Conservation (phyloP, 2,888 invertebrate genomes). For the Tetranychus piercei region DNA sequence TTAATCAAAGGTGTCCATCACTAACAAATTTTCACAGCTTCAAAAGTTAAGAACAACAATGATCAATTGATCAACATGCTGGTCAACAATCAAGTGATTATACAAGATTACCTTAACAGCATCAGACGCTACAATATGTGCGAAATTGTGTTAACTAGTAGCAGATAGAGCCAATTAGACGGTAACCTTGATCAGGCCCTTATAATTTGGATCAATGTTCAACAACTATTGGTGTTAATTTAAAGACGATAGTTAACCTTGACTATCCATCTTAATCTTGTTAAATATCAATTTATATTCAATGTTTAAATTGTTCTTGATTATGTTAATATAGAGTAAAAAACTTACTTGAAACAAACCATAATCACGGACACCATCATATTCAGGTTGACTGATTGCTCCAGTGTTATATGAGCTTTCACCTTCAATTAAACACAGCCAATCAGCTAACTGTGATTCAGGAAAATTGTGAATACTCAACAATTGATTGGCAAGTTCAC, state of each 20-base stretch:
- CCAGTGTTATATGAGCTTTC: slow-evolving; percentile 6
- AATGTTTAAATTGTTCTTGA: background rate
- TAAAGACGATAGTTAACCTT: background rate
- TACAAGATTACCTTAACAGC: too few species aligned
- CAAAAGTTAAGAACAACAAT: background rate
- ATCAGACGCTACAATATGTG: too few species aligned
- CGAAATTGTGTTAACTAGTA: too few species aligned
- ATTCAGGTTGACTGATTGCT: slow-evolving; percentile 2
- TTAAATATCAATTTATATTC: background rate
- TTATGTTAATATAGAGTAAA: background rate
- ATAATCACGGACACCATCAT: background rate
- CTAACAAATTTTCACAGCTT: background rate
- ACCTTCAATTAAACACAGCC: slow-evolving; percentile 9
- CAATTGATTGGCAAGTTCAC: slow-evolving; percentile 8
- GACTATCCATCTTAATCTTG: background rate
- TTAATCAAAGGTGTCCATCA: background rate
- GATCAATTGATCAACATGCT: background rate
- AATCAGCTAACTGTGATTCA: background rate
- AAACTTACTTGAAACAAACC: slow-evolving; percentile 7
- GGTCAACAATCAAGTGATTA: too few species aligned
- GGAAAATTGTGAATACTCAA: background rate
- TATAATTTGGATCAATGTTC: background rate
- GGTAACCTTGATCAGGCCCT: background rate
- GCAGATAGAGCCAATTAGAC: too few species aligned
- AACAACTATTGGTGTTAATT: background rate